These are phyloP conservation scores for Phalacrocorax brasilianus DNA, from an alignment of 2,113 vertebrate species.

Conservation along the genomic window DNA sequence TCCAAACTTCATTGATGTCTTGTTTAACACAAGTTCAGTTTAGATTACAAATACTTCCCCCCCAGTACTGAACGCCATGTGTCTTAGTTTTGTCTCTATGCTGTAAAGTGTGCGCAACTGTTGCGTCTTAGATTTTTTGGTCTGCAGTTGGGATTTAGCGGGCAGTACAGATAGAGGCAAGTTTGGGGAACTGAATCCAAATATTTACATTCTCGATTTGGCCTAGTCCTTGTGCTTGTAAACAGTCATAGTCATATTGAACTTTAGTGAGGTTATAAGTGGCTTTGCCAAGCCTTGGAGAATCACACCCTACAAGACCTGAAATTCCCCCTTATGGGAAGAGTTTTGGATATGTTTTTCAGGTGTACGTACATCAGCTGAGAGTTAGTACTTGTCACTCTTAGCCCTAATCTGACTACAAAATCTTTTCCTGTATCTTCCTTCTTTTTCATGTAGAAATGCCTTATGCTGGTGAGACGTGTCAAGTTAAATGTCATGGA, in stretches of 20 bases:
- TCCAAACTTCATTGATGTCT: not conserved
- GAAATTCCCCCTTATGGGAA: not conserved
- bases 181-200: slow-evolving; percentile 53
- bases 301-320: not conserved
- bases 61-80: not conserved
- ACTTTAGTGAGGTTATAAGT: slow-evolving; percentile 52
- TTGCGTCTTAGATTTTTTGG: slow-evolving; percentile 26
- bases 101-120: not conserved
- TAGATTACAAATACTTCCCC: not conserved
- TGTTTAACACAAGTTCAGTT: not conserved
- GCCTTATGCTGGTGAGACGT: not conserved
- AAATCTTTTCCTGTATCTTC: not conserved
- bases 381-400: not conserved
- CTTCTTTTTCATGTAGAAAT: not conserved
- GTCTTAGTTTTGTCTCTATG: not conserved
- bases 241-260: slow-evolving; percentile 43
- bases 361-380: not conserved
- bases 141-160: slow-evolving; percentile 50
- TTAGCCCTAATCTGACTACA: not conserved
- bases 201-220: slow-evolving; percentile 68
- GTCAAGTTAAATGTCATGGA: not conserved
- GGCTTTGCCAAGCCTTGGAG: slow-evolving; percentile 17
- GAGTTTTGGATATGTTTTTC: not conserved
- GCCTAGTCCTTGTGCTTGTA: slow-evolving; percentile 49
- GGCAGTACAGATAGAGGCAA: slow-evolving; percentile 28